Base-by-base conservation (phyloP, 1,140 invertebrate genomes). In the Drosophila jambulina region DNA sequence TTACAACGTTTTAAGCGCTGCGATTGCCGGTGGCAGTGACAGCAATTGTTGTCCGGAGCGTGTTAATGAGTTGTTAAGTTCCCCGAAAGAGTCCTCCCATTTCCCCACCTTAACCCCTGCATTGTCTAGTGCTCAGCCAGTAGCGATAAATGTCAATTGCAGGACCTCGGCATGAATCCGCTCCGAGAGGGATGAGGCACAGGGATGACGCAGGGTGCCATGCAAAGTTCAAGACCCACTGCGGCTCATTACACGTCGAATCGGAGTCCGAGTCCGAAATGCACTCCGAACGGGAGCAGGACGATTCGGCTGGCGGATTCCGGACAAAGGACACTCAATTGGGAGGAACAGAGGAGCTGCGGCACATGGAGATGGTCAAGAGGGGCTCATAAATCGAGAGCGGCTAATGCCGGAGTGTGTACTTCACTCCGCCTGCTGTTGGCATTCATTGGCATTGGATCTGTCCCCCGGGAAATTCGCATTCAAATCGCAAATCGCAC, bases 11-110 rank as follows among this genome's bases (percentile, higher is more conserved):
- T 79, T 63, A 80, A 67, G 70, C 49, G 75, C 71, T 61, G 56
- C 74, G 75, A 72, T 74, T 58, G 53, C 75, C 75, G 59, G 48
- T 59, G 78, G 54, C 59, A 51, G 43, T 63, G 60, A 70, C 69
- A 75, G 70, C 68, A 78, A 75, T 82, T 82, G 79, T 79, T 79
- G 83, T 86, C 64, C 57, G n/a, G 83, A 67, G 68, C 71, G 67
- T 87, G 84, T 87, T 87, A 87, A 87, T 87, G 83, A 88, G 83
- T 82, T 87, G 84, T 87, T 87, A 83, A 87, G 62, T 84, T 82
- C 59, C 53, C 62, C 72, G 46, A 80, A 65, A 80, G 83, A 75
- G 76, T 67, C 60, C 58, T 45, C 6, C 45, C 49, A n/a, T n/a
- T n/a, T n/a, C n/a, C n/a, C n/a, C 36, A 63, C 45, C 46, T 69